A percentile compares a stretch with the other conserved stretches of the same genome.
Conservation (phyloP, 30 jellyfish, hydroid and myxozoan species). For the Nemopilema nomurai region DNA sequence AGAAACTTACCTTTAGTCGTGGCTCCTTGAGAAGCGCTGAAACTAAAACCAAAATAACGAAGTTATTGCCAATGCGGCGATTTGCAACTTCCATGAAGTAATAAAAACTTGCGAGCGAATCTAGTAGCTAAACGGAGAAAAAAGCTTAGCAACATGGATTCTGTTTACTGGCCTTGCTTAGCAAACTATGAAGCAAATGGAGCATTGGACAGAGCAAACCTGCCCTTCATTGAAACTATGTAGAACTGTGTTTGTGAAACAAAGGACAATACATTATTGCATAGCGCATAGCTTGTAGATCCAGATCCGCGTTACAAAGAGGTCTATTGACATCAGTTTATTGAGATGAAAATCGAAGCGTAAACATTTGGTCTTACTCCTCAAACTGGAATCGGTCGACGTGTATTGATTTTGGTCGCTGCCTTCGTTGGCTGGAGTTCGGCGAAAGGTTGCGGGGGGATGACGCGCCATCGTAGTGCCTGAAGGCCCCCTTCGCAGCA, state of each 20-base stretch:
- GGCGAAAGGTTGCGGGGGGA: constrained; percentile 76
- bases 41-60: background rate
- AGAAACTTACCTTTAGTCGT: background rate
- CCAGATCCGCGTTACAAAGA: background rate
- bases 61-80: background rate
- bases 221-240: too few relatives aligned
- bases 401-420: constrained; percentile 62
- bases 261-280: too few relatives aligned
- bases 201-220: too few relatives aligned
- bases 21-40: background rate
- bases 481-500: constrained; percentile 92
- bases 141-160: too few relatives aligned
- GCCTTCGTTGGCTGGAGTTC: constrained; percentile 23
- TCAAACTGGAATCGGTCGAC: constrained; percentile 42
- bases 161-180: too few relatives aligned
- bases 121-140: too few relatives aligned
- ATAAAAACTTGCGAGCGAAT: too few relatives aligned
- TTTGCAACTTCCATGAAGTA: too few relatives aligned
- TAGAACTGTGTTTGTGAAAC: too few relatives aligned
- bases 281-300: too few relatives aligned
- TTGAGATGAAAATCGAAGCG: background rate
- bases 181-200: too few relatives aligned
- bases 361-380: constrained; percentile 23
- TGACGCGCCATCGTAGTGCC: constrained; percentile 84
- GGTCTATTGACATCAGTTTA: background rate